Evolutionary conservation across 2,113 vertebrate genomes (phyloP), one percentile per base, ranked within the genome.

Genomic region (Heloderma charlesbogerti): DNA sequence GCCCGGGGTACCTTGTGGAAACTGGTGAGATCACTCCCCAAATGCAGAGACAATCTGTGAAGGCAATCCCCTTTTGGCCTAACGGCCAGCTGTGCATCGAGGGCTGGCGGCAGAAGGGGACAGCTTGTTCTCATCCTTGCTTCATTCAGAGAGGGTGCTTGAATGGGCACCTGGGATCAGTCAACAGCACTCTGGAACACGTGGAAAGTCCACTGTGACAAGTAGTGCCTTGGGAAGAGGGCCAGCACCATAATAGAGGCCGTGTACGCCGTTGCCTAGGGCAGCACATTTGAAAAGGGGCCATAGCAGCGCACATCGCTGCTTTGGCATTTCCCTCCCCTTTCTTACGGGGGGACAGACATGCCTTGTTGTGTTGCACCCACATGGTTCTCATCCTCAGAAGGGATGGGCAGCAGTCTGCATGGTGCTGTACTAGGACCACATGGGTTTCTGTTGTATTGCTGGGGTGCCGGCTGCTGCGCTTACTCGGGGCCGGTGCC

Each of bases 141-240:
- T 86, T 95, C 91, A 94, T 94, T 96, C 94, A 78, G 57, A 92
- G 83, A 79, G 90, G 85, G 86, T 2, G 72, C 85, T 80, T 87
- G 80, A 94, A 18, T 83, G 88, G 89, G 69, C 82, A 91, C 69
- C 91, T 90, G 51, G 25, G 90, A 60, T 94, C 16, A 60, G 91
- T 94, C 93, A 95, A 94, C 86, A 93, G 69, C 48, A 71, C 69
- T 51, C 81, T 34, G 0, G 18, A 88, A 86, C 88, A 89, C 89
- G 80, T 79, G 87, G 86, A 69, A 87, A 93, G 96, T 90, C 37
- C 92, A 85, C 88, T 8, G 2, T 0, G 0, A 77, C 6, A 22
- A 25, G 48, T 83, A 5, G 63, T 92, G 87, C 80, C 57, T 5
- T 15, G 43, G 1, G 88, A 63, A 91, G 1, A 0, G 81, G 37